Evolutionary conservation across 2,113 vertebrate species (phyloP).

Genomic region (Jacana jacana): DNA sequence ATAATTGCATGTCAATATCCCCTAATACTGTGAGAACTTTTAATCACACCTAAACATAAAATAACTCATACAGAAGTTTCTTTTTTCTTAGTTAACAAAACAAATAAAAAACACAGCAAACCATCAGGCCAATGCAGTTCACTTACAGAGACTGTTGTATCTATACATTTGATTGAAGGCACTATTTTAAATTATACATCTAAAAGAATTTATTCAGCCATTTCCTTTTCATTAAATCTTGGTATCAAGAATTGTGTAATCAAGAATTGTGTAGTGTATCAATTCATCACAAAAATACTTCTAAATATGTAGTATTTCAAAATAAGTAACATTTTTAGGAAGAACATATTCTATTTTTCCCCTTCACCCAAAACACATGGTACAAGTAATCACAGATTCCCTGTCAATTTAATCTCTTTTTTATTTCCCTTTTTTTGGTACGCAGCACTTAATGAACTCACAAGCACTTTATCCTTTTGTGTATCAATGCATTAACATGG

Average conservation of each 20-base stretch:
- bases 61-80: neutral
- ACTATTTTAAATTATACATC: neutral
- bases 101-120: neutral
- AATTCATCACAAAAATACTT: neutral
- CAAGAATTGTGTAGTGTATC: neutral
- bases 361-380: neutral
- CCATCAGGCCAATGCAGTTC: neutral
- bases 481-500: neutral
- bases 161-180: neutral
- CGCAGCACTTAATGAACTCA: neutral
- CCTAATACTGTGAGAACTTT: neutral
- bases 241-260: neutral
- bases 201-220: neutral
- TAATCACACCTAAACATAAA: neutral
- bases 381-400: neutral
- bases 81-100: conserved; percentile 1
- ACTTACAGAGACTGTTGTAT: neutral
- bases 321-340: neutral
- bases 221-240: neutral
- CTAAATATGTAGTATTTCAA: neutral
- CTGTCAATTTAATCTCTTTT: neutral
- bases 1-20: conserved; percentile 12
- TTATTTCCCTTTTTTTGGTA: neutral
- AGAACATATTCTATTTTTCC: neutral
- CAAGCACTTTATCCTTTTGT: neutral